These are phyloP conservation scores for Lindbergichthys nudifrons DNA, from an alignment of 2,797 vertebrate genomes.

Conservation along the genomic window DNA sequence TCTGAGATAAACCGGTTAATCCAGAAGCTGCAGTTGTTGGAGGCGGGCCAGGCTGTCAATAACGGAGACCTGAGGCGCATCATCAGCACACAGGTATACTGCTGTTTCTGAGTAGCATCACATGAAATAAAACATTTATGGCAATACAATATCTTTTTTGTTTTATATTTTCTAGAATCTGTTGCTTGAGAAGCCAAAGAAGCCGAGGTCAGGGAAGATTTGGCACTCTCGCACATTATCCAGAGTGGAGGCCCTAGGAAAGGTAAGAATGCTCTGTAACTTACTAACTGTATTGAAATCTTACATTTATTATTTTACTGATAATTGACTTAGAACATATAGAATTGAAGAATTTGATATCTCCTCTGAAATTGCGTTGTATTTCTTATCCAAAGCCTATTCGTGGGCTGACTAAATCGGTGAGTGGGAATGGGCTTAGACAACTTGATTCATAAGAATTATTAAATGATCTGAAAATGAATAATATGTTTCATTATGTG, in stretches of 20 bases:
- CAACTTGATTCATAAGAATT: too few relatives aligned
- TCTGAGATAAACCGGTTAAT: constrained; percentile 89
- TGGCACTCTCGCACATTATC: constrained; percentile 85
- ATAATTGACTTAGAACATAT: constrained; percentile 3
- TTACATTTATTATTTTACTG: neutral
- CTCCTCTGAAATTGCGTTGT: constrained; percentile 63
- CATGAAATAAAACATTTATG: neutral
- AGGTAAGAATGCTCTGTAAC: constrained; percentile 73
- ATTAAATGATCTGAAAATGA: neutral
- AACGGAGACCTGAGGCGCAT: constrained; percentile 88
- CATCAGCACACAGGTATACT: constrained; percentile 88
- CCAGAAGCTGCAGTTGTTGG: constrained; percentile 88
- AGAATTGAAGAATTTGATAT: constrained; percentile 48
- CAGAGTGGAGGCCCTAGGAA: constrained; percentile 82
- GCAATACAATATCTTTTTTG: too few relatives aligned
- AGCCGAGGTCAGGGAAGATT: constrained; percentile 75
- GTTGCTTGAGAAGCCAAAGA: constrained; percentile 86
- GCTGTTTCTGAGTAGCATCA: neutral
- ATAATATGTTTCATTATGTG: neutral
- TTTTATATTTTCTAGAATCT: constrained; percentile 75
- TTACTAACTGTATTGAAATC: neutral
- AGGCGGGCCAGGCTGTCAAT: constrained; percentile 82
- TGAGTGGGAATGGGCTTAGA: constrained; percentile 69
- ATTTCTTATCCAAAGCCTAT: constrained; percentile 82
- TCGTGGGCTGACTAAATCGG: constrained; percentile 86